These are phyloP conservation scores for Melieria crassipennis DNA, from an alignment of 2,888 invertebrate genomes.

Conservation along the genomic window DNA sequence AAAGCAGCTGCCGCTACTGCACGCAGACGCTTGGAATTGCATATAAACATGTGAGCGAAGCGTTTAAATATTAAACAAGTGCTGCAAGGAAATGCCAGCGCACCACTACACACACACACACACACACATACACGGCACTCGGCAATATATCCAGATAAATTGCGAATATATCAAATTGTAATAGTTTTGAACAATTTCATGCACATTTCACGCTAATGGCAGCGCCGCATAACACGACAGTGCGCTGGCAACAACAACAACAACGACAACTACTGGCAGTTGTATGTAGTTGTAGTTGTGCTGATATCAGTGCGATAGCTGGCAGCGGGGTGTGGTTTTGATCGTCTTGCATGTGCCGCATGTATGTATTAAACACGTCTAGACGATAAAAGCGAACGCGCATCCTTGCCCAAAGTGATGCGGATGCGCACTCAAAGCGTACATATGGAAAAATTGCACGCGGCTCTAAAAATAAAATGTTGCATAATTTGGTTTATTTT, in stretches of 20 bases:
- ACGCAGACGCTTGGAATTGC: background rate
- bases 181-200: constrained; percentile 28
- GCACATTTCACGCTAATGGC: constrained; percentile 19
- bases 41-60: constrained; percentile 1
- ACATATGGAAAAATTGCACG: background rate
- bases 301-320: background rate
- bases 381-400: constrained; percentile 31
- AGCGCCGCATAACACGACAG: background rate
- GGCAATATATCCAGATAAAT: constrained; percentile 42
- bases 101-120: too few species aligned
- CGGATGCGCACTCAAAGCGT: background rate
- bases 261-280: background rate
- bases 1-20: background rate
- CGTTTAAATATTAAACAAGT: background rate
- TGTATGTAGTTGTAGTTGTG: background rate
- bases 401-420: background rate
- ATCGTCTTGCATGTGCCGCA: constrained; percentile 21
- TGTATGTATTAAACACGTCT: constrained; percentile 36
- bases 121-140: too few species aligned
- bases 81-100: too few species aligned
- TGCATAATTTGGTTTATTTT: too few species aligned
- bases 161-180: constrained; percentile 46
- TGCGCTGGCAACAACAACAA: background rate
- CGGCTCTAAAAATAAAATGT: too few species aligned
- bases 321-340: background rate